A percentile compares a stretch with the other conserved stretches of the same genome.
phyloP scores from a whole-genome alignment of 2,797 vertebrate species.

The Betta splendens region DNA sequence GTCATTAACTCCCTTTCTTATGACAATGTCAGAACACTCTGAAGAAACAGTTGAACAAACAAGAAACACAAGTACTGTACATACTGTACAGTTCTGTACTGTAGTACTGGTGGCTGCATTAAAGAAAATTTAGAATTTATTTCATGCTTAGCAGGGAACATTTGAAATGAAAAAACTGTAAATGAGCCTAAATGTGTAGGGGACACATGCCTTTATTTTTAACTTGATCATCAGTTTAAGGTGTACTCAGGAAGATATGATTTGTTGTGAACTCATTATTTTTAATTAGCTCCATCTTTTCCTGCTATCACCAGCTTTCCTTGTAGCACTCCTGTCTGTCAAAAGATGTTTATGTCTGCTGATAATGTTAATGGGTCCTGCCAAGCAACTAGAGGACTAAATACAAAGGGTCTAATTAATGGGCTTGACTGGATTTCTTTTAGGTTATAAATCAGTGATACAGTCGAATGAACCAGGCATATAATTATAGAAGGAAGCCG shows the following conservation, averaged over 20 bases:
- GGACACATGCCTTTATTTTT: conserved; percentile 18
- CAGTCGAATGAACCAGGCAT: conserved; percentile 40
- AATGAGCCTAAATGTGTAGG: conserved; percentile 27
- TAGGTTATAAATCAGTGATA: conserved; percentile 37
- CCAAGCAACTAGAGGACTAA: conserved; percentile 15
- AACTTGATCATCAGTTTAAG: conserved; percentile 32
- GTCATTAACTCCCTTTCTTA: background rate
- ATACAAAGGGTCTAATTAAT: conserved; percentile 49
- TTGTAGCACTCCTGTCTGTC: conserved; percentile 48
- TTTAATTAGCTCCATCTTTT: conserved; percentile 58
- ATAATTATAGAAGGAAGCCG: conserved; percentile 40
- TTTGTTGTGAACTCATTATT: conserved; percentile 57
- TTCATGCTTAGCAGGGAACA: conserved; percentile 26
- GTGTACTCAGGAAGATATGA: conserved; percentile 38
- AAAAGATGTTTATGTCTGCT: conserved; percentile 40
- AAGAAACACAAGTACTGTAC: no score
- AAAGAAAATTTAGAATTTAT: conserved; percentile 2
- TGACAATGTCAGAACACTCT: background rate
- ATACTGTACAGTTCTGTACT: no score
- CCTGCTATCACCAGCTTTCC: conserved; percentile 37
- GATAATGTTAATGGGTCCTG: conserved; percentile 37
- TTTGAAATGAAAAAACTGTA: conserved; percentile 23
- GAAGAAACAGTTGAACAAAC: no score
- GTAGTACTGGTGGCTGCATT: no score
- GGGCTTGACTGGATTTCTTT: conserved; percentile 28